Evolutionary conservation across 2,888 invertebrate species (phyloP), one percentile per base, ranked within the genome.

Genomic region (Noctuana brunneofusca): DNA sequence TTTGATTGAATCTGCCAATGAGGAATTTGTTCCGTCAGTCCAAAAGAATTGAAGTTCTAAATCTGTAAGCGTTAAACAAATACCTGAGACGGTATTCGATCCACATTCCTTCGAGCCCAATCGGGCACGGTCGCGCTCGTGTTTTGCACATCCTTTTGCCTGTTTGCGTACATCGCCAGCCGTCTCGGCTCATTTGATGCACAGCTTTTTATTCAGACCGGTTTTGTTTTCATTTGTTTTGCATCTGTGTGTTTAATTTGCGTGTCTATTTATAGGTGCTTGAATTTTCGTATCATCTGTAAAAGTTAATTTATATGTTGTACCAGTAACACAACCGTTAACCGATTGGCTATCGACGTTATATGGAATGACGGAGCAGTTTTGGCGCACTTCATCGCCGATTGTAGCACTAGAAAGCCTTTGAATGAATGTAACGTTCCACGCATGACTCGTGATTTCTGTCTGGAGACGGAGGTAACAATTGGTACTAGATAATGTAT

Each of bases 71-170:
- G 56, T 56, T 68, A 67, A 68, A 68, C 66, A 70, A 69, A 77
- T 73, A 75, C 76, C 65, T 62, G 65, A 49, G 72, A 76, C 70
- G 78, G 81, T 75, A 81, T 83, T 78, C 77, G 77, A 80, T 87
- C 82, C 86, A 81, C 88, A 88, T 89, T 89, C 87, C 76, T 72
- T 66, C 71, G 75, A 72, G 74, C 73, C 76, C 75, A 74, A 76
- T 79, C 76, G 74, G 78, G 80, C 83, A 80, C 83, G 75, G 60
- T 55, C 54, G 73, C 74, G 74, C 74, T 79, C 76, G 75, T 81
- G 78, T 87, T 86, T 86, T 87, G 88, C 89, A 87, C 88, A 77
- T 75, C 80, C 83, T 85, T 77, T 86, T 88, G 89, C 88, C 83
- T 83, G 84, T 79, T 78, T 80, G 81, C 81, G 83, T 80, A 71